Evolutionary conservation across 2,888 invertebrate species (phyloP).

Genomic region (Eilema depressum): DNA sequence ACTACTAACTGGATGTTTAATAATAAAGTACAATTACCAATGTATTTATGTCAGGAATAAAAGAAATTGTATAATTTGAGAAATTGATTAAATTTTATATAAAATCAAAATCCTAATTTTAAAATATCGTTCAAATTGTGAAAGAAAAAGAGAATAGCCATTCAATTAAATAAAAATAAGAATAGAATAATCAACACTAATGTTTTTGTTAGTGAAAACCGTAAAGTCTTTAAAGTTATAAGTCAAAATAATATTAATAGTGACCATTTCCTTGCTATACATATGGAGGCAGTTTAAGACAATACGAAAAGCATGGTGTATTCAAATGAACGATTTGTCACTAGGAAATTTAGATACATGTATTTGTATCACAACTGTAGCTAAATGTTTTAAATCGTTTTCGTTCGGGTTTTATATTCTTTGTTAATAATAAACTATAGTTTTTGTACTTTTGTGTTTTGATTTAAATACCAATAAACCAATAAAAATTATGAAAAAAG

Average conservation of each 20-base stretch:
- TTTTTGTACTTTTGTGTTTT: conserved; percentile 36
- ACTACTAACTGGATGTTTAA: too few relatives aligned
- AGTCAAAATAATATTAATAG: background rate
- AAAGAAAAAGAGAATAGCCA: too few relatives aligned
- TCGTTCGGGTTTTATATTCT: conserved; percentile 38
- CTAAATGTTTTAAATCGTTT: conserved; percentile 41
- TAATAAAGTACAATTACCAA: too few relatives aligned
- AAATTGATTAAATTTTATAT: too few relatives aligned
- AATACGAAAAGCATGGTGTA: conserved; percentile 29
- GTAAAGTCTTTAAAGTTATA: background rate
- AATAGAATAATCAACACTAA: background rate
- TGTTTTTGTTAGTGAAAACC: background rate
- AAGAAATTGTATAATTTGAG: too few relatives aligned
- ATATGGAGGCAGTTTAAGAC: background rate
- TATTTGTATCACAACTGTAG: conserved; percentile 17
- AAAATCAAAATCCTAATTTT: too few relatives aligned
- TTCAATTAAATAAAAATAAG: background rate
- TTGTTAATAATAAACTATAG: conserved; percentile 62
- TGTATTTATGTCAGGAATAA: too few relatives aligned
- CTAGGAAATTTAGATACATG: conserved; percentile 28
- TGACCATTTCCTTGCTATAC: background rate
- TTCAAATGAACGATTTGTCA: conserved; percentile 19
- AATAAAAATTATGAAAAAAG: too few relatives aligned
- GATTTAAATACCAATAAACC: conserved; percentile 22
- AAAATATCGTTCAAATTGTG: too few relatives aligned